Base-by-base conservation (phyloP, 2,888 invertebrate genomes). In the Metellina segmentata region DNA sequence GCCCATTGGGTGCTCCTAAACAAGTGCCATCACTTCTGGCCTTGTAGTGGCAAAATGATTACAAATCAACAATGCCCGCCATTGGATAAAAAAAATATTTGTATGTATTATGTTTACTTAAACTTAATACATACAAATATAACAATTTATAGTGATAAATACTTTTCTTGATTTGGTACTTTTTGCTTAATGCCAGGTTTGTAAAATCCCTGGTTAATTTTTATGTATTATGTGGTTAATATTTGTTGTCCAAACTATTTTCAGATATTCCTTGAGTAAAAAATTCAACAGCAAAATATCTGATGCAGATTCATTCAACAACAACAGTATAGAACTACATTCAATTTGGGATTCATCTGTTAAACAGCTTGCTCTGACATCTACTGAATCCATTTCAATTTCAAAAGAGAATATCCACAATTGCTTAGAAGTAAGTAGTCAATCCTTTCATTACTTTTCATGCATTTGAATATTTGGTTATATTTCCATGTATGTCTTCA, bases 401-500 rank as follows among this genome's bases (percentile, higher is more conserved):
- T 85, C 75, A 69, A 90, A 86, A 86, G 90, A 86, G 34, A 49
- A 19, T n/a, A 69, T 81, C 5, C 77, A 70, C 11, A 90, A 72
- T 72, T 78, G 19, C 20, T 74, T 86, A n/a, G 81, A 90, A 8
- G 90, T 90, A 86, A 75, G 85, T 51, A 75, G 85, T 51, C 61
- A 7, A 20, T 72, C 19, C 71, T 51, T 20, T 75, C 16, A 34
- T 8, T 74, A 52, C 51, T 16, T 19, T 53, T 79, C 8, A 79
- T 9, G n/a, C 13, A 34, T 19, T 53, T 19, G 19, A 19, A 19
- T 79, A 7, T 16, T 53, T 53, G 7, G 19, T 9, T 79, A 19
- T 19, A 9, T 53, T 19, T 19, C 11, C 53, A 49, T 77, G 4
- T n/a, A 53, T 20, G 20, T 52, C 7, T 9, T 34, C 13, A 34